Conservation (phyloP, 2,888 invertebrate species). For the Crepidodera aurea region DNA sequence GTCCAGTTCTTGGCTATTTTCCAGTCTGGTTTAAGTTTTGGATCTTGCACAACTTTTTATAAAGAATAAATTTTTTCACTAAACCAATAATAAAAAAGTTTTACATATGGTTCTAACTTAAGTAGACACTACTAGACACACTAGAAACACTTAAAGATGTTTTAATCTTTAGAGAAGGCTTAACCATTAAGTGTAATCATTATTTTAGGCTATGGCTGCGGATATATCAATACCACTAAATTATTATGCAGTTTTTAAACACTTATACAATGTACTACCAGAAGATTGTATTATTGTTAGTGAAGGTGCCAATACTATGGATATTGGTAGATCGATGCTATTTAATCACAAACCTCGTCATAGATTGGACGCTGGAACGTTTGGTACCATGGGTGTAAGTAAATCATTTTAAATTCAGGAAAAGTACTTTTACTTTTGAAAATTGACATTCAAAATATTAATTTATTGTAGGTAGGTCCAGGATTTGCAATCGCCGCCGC, state of each 20-base stretch:
- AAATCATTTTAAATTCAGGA: slow-evolving; percentile 2
- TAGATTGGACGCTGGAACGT: slow-evolving; percentile 93
- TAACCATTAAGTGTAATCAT: no score
- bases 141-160: no score
- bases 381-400: slow-evolving; percentile 93
- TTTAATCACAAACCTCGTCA: slow-evolving; percentile 86
- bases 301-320: slow-evolving; percentile 99
- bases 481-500: slow-evolving; percentile 94
- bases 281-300: slow-evolving; percentile 90
- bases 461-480: slow-evolving; percentile 71
- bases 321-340: slow-evolving; percentile 91
- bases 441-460: no score
- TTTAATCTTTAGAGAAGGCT: no score
- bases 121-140: no score
- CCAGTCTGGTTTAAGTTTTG: no score
- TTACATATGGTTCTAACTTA: no score
- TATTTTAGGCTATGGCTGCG: slow-evolving; percentile 69
- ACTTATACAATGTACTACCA: slow-evolving; percentile 79
- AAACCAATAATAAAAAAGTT: no score
- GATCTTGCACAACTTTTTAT: no score
- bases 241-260: slow-evolving; percentile 92
- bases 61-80: no score
- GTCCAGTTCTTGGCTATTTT: no score
- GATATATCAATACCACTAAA: slow-evolving; percentile 83
- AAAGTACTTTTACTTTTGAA: no score